Evolutionary conservation across 2,797 vertebrate species (phyloP).

Genomic region (Chelon auratus): DNA sequence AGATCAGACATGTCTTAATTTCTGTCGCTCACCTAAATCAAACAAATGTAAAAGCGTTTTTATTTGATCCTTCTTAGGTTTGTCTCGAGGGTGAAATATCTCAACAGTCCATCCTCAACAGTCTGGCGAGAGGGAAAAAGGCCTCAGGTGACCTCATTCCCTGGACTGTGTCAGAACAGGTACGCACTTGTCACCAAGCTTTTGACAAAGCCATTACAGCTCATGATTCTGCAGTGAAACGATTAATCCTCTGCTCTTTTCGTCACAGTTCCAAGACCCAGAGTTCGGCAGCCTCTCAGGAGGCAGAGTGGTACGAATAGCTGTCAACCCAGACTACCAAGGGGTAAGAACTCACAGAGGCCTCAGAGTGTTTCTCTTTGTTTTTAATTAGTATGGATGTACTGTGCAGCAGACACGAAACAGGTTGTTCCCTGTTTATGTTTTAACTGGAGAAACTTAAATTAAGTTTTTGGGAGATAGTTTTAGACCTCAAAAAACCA

Average conservation of each 20-base stretch:
- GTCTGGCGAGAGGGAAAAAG: conserved; percentile 97
- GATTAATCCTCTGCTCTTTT: conserved; percentile 5
- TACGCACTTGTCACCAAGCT: conserved; percentile 53
- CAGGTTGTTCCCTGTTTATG: background rate
- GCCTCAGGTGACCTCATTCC: conserved; percentile 98
- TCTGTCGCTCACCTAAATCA: background rate
- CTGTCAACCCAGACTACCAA: conserved; percentile 98
- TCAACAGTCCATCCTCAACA: conserved; percentile 93
- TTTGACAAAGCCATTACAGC: background rate
- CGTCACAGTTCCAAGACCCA: conserved; percentile 92
- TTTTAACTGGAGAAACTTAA: background rate
- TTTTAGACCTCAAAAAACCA: too few relatives aligned
- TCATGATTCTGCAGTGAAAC: background rate
- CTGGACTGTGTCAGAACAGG: conserved; percentile 98
- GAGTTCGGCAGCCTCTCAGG: conserved; percentile 95
- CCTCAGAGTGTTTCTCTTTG: background rate
- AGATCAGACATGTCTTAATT: background rate
- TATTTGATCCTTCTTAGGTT: conserved; percentile 80
- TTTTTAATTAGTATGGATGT: background rate
- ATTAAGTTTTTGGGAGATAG: background rate
- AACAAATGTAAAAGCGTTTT: background rate
- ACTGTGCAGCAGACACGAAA: background rate
- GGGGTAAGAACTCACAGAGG: conserved; percentile 84
- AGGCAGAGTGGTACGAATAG: conserved; percentile 93
- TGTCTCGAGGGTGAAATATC: conserved; percentile 98